Conservation (phyloP, 2,113 vertebrate genomes). For the Notothenia rossii region DNA sequence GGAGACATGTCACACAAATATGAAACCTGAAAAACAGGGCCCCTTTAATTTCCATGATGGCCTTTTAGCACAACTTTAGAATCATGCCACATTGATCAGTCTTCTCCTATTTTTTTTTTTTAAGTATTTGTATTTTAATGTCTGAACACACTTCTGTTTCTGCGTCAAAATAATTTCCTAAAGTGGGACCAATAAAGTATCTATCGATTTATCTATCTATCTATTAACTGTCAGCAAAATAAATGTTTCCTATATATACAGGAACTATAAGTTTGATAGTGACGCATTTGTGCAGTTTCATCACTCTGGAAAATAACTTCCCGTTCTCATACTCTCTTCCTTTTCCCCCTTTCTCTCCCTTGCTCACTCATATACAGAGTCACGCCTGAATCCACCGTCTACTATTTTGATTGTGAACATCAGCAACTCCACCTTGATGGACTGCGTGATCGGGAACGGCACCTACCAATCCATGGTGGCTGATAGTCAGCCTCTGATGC, state of each 20-base stretch:
- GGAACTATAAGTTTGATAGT: background rate
- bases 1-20: too few relatives aligned
- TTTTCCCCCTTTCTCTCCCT: constrained; percentile 29
- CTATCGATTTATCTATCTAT: too few relatives aligned
- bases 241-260: background rate
- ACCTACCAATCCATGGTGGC: constrained; percentile 27
- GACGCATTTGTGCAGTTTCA: background rate
- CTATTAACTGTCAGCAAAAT: background rate
- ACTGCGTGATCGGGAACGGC: constrained; percentile 78
- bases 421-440: constrained; percentile 77
- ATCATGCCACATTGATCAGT: background rate
- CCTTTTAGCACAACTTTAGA: background rate
- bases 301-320: constrained; percentile 56
- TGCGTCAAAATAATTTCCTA: too few relatives aligned
- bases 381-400: constrained; percentile 26
- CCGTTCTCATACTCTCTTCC: constrained; percentile 47
- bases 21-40: too few relatives aligned
- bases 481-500: constrained; percentile 56
- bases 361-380: constrained; percentile 25
- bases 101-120: too few relatives aligned
- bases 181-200: too few relatives aligned
- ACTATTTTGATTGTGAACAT: constrained; percentile 79
- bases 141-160: too few relatives aligned
- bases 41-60: background rate
- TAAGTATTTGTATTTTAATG: too few relatives aligned